These are phyloP conservation scores for Drosophila gunungcola DNA, from an alignment of 1,140 invertebrate genomes.

Conservation along the genomic window DNA sequence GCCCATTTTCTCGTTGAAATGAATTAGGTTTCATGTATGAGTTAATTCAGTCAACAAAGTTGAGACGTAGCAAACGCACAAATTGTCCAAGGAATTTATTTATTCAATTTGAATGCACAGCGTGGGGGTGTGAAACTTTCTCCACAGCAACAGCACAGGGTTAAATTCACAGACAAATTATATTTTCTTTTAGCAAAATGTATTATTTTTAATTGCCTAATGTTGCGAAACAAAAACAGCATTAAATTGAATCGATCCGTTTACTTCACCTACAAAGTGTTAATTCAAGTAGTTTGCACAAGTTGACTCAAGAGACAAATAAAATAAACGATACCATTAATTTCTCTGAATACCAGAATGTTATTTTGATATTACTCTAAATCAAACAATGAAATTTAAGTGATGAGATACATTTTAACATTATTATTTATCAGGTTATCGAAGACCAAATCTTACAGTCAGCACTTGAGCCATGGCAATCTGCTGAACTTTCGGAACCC, in stretches of 20 bases:
- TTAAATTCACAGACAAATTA: conserved; percentile 3
- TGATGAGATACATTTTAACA: too few relatives aligned
- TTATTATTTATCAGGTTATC: too few relatives aligned
- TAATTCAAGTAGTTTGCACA: too few relatives aligned
- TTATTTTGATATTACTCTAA: too few relatives aligned
- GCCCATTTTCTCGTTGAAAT: conserved; percentile 17
- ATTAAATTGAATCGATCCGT: neutral
- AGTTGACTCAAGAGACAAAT: too few relatives aligned
- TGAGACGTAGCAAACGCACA: conserved; percentile 1
- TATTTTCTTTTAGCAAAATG: neutral
- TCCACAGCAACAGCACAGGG: neutral
- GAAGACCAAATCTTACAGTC: too few relatives aligned
- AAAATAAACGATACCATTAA: too few relatives aligned
- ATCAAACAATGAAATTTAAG: too few relatives aligned
- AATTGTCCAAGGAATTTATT: conserved; percentile 22
- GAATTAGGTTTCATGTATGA: conserved; percentile 12
- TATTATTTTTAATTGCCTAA: conserved; percentile 3
- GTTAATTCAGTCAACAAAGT: conserved; percentile 10
- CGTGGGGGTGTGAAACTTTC: conserved; percentile 10
- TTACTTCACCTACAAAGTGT: too few relatives aligned
- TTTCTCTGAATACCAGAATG: too few relatives aligned
- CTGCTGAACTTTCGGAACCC: neutral
- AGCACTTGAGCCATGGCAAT: conserved; percentile 9
- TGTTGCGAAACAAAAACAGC: neutral
- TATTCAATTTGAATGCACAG: conserved; percentile 24